Evolutionary conservation across 2,113 vertebrate species (phyloP).

Genomic region (Barnardius zonarius): DNA sequence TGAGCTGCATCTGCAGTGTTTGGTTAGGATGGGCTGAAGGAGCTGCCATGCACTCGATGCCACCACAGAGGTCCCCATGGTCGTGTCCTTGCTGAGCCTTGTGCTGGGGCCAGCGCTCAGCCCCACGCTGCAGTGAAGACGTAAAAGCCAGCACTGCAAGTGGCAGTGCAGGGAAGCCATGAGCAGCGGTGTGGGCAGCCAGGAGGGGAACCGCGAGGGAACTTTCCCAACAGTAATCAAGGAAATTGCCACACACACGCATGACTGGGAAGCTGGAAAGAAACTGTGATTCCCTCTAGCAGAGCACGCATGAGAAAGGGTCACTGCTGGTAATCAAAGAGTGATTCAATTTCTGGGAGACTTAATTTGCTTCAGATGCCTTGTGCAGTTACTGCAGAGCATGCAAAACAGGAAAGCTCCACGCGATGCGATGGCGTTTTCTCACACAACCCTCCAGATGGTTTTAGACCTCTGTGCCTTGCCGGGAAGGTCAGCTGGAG

Average conservation of each 20-base stretch:
- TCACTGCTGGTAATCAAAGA: neutral
- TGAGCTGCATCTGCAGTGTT: accelerated
- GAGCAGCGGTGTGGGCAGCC: neutral
- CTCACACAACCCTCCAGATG: neutral
- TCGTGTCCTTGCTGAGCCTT: accelerated
- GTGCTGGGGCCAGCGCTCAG: neutral
- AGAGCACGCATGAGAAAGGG: neutral
- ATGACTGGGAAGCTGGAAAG: neutral
- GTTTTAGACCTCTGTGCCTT: neutral
- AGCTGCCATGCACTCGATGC: accelerated
- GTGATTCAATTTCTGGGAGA: neutral
- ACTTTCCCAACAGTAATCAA: neutral
- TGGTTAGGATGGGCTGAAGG: neutral
- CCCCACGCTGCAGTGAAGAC: neutral
- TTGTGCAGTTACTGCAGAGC: slow-evolving; percentile 1
- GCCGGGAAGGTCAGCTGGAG: neutral
- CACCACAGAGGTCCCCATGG: accelerated
- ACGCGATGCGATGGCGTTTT: neutral
- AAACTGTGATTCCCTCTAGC: neutral
- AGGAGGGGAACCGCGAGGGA: neutral
- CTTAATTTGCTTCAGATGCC: slow-evolving; percentile 19
- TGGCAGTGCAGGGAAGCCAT: neutral
- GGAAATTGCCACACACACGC: neutral
- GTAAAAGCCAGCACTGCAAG: accelerated
- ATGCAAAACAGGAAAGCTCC: neutral